Evolutionary conservation across 2,797 vertebrate species (phyloP).

Genomic region (Gymnopithys bicolor): DNA sequence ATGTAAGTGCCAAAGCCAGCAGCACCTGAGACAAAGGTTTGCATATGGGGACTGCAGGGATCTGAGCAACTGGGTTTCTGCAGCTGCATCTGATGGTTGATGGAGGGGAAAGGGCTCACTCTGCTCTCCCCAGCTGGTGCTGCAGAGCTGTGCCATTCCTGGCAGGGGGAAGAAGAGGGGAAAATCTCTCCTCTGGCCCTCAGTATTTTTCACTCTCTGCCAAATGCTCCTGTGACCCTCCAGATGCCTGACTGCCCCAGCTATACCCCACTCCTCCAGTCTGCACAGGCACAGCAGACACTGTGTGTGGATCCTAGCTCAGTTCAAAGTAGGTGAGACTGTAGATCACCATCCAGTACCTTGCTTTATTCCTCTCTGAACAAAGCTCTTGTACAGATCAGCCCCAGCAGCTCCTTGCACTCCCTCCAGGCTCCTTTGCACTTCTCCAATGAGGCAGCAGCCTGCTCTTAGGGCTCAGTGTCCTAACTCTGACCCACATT

Average conservation of each 20-base stretch:
- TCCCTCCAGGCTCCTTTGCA: not conserved
- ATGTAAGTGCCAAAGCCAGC: not conserved
- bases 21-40: not conserved
- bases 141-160: not conserved
- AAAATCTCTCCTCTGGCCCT: not conserved
- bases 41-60: accelerated
- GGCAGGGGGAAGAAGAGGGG: accelerated
- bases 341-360: not conserved
- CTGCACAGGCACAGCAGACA: not conserved
- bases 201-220: not conserved
- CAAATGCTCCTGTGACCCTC: not conserved
- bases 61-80: not conserved
- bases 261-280: not conserved
- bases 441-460: not conserved
- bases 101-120: accelerated
- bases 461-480: not conserved
- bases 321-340: not conserved
- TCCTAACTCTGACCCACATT: not conserved
- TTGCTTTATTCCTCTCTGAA: not conserved
- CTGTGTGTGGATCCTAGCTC: not conserved
- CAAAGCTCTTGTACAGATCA: not conserved
- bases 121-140: accelerated
- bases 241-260: no score
- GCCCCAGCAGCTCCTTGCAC: not conserved
- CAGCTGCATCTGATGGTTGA: not conserved